A percentile compares a stretch with the other conserved stretches of the same genome.
phyloP scores from a whole-genome alignment of 2,797 vertebrate species.

The Harpagifer antarcticus region DNA sequence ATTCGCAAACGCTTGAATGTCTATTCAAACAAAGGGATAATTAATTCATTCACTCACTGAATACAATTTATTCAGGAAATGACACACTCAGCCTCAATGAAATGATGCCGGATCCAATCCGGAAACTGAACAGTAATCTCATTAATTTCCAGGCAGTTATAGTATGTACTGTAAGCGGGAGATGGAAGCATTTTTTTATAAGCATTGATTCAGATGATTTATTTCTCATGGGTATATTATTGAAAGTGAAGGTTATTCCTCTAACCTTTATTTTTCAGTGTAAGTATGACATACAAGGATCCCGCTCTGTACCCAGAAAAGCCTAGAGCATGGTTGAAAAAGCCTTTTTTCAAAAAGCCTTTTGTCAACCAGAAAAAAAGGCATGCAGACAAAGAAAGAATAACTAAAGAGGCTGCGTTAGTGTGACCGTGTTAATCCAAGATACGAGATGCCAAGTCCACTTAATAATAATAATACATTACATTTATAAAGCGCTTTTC shows the following conservation, averaged over 20 bases:
- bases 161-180: neutral
- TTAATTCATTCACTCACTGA: constrained; percentile 44
- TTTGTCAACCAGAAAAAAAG: constrained; percentile 16
- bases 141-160: constrained; percentile 15
- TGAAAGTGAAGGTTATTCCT: constrained; percentile 4
- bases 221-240: neutral
- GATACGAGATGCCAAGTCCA: neutral
- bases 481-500: too few relatives aligned
- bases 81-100: constrained; percentile 26
- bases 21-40: constrained; percentile 31
- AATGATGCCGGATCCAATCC: constrained; percentile 35
- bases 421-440: neutral
- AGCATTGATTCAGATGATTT: constrained; percentile 17
- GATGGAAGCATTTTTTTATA: constrained; percentile 12
- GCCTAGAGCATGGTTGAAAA: too few relatives aligned
- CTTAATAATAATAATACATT: too few relatives aligned
- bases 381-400: constrained; percentile 14
- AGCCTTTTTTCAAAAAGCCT: neutral
- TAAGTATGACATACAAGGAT: neutral
- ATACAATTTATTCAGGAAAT: constrained; percentile 36
- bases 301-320: constrained; percentile 10
- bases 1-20: neutral
- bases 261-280: constrained; percentile 19
- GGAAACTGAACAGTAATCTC: constrained; percentile 16
- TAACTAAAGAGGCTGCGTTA: constrained; percentile 7